These are phyloP conservation scores for Caenorhabditis sp. DNA, from an alignment of 2,888 invertebrate genomes.

Conservation along the genomic window DNA sequence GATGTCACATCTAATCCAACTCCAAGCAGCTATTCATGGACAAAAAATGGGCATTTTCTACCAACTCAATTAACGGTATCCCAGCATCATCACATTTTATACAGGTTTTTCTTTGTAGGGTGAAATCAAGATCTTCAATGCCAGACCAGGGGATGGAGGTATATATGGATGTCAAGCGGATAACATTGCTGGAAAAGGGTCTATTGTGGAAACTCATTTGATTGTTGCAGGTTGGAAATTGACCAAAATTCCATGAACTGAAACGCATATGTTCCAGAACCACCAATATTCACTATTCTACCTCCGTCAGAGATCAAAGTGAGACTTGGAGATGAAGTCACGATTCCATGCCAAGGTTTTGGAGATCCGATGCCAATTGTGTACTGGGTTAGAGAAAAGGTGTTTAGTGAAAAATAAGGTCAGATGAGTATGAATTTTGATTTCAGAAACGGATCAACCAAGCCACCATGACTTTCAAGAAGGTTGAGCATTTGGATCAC, in stretches of 20 bases:
- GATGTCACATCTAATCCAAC: constrained; percentile 81
- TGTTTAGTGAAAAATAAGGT: constrained; percentile 13
- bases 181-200: constrained; percentile 78
- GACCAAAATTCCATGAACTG: too few relatives aligned
- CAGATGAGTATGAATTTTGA: neutral
- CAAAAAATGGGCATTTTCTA: constrained; percentile 78
- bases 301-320: constrained; percentile 76
- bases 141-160: constrained; percentile 75
- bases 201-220: constrained; percentile 78
- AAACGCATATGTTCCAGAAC: constrained; percentile 67
- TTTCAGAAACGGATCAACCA: constrained; percentile 75
- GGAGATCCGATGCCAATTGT: constrained; percentile 81
- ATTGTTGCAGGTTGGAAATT: constrained; percentile 77
- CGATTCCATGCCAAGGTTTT: constrained; percentile 78
- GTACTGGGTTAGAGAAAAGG: constrained; percentile 79
- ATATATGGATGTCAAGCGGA: constrained; percentile 78
- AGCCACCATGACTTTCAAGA: constrained; percentile 66
- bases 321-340: constrained; percentile 70
- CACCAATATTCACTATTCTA: constrained; percentile 72
- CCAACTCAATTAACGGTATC: constrained; percentile 60
- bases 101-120: too few relatives aligned
- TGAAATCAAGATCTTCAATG: constrained; percentile 56
- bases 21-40: constrained; percentile 76
- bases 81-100: too few relatives aligned
- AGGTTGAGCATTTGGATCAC: constrained; percentile 74